These are phyloP conservation scores for Glareola pratincola DNA, from an alignment of 2,113 vertebrate species.

Conservation along the genomic window DNA sequence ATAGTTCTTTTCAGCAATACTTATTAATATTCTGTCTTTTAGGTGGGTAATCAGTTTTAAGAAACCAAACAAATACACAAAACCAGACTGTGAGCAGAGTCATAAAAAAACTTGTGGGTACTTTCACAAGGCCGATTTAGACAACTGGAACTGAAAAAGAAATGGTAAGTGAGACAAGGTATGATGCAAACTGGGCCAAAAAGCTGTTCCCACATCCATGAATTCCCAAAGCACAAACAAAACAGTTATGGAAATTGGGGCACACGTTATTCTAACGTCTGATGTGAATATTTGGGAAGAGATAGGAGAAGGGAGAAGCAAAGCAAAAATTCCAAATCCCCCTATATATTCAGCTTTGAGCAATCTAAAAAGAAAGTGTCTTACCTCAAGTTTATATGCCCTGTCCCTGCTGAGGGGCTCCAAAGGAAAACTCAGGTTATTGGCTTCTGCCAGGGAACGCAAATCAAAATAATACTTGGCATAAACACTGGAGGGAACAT, in stretches of 20 bases:
- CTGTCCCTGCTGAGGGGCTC: constrained; percentile 95
- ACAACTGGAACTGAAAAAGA: background rate
- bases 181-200: background rate
- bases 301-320: background rate
- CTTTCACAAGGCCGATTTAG: background rate
- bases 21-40: background rate
- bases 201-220: background rate
- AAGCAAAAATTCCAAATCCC: background rate
- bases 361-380: background rate
- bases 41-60: background rate
- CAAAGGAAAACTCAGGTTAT: constrained; percentile 95
- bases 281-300: background rate
- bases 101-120: background rate
- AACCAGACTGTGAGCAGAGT: background rate
- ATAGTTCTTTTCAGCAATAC: background rate
- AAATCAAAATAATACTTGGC: constrained; percentile 99
- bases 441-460: constrained; percentile 93
- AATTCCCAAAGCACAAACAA: background rate
- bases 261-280: background rate
- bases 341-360: background rate
- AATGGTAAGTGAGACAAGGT: background rate
- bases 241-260: background rate
- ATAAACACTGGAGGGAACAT: constrained; percentile 98
- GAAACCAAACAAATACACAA: background rate
- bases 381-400: constrained; percentile 97